Evolutionary conservation across 2,797 vertebrate species (phyloP).

Genomic region (Sparus aurata): DNA sequence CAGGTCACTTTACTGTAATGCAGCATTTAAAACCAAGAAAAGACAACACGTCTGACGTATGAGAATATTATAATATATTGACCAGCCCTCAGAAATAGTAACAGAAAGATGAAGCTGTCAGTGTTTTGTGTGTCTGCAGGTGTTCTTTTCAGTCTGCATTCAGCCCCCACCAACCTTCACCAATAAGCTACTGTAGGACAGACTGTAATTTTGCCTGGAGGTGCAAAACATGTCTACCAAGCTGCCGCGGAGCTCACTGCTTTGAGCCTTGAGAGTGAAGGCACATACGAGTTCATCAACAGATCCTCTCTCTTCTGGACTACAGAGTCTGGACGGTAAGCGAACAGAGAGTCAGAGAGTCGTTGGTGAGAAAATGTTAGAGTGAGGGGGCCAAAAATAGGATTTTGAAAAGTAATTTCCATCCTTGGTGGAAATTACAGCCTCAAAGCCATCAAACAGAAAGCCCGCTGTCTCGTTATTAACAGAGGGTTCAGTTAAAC

Average conservation of each 20-base stretch:
- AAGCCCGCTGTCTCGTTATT: background rate
- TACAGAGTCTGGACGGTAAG: background rate
- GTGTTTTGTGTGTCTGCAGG: background rate
- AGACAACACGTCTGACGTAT: too few relatives aligned
- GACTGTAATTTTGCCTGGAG: background rate
- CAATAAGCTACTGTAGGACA: background rate
- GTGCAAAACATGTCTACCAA: background rate
- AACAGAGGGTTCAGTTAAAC: slow-evolving; percentile 1
- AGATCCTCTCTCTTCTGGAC: background rate
- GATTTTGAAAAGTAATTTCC: slow-evolving; percentile 3
- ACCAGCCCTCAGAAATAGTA: too few relatives aligned
- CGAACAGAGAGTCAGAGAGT: background rate
- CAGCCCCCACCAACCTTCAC: background rate
- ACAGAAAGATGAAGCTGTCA: too few relatives aligned
- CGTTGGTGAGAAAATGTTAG: background rate
- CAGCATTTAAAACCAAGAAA: too few relatives aligned
- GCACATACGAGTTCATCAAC: background rate
- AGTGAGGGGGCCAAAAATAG: background rate
- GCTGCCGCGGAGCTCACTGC: background rate
- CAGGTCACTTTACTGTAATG: too few relatives aligned
- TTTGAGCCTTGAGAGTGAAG: background rate
- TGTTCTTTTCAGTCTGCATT: too few relatives aligned
- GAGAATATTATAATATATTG: too few relatives aligned
- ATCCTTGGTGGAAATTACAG: background rate
- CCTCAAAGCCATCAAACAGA: background rate